A percentile compares a stretch with the other conserved stretches of the same genome.
Conservation (phyloP, 2,113 vertebrate species). For the Saguinus midas region DNA sequence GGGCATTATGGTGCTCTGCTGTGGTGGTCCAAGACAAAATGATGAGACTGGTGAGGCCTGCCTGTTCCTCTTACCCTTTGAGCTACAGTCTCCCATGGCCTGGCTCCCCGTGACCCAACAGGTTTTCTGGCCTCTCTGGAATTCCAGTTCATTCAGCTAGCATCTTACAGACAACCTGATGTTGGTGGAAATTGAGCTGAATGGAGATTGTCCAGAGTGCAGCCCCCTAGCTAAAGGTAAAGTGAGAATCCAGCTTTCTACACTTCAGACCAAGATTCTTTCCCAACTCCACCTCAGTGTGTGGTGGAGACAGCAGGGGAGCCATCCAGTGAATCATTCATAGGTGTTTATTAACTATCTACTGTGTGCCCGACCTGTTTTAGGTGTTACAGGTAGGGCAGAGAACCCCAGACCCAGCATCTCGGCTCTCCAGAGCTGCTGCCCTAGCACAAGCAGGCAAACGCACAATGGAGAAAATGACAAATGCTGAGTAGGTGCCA, state of each 20-base stretch:
- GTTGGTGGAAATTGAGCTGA: background rate
- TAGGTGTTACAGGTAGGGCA: background rate
- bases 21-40: background rate
- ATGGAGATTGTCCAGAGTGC: background rate
- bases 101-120: background rate
- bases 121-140: background rate
- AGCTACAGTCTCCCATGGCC: background rate
- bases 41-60: background rate
- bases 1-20: background rate
- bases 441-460: background rate
- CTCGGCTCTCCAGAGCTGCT: background rate
- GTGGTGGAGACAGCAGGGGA: background rate
- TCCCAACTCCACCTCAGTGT: background rate
- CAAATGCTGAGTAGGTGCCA: background rate
- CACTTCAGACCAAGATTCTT: background rate
- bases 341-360: background rate
- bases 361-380: fast-evolving
- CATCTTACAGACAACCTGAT: background rate
- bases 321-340: background rate
- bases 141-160: background rate
- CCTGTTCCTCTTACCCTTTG: background rate
- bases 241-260: background rate
- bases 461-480: background rate
- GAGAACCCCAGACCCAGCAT: background rate
- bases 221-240: background rate